Evolutionary conservation across 2,888 invertebrate species (phyloP).

Genomic region (Pseudococcus jackbeardsleyi): DNA sequence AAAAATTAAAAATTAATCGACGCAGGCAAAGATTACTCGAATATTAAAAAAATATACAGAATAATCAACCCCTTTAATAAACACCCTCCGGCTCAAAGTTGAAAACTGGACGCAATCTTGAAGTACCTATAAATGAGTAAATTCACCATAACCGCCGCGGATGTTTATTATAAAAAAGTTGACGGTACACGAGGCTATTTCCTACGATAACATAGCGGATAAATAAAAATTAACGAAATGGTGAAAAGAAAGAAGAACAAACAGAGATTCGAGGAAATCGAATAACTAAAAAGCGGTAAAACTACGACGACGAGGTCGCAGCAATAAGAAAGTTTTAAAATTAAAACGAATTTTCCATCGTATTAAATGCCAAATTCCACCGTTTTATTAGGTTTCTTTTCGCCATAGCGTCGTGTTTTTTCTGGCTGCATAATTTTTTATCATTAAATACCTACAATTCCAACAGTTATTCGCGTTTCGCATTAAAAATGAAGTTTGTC

Average conservation of each 20-base stretch:
- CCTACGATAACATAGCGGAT: slow-evolving; percentile 3
- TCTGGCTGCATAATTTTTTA: slow-evolving; percentile 19
- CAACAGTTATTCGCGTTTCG: neutral
- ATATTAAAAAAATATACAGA: neutral
- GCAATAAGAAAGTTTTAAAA: slow-evolving; percentile 36
- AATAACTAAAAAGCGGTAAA: slow-evolving; percentile 44
- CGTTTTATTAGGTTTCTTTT: slow-evolving; percentile 45
- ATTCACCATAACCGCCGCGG: neutral
- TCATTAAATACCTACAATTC: neutral
- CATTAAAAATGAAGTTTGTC: slow-evolving; percentile 18
- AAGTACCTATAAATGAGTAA: neutral
- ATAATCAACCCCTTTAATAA: neutral
- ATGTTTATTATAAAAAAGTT: neutral
- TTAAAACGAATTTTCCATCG: slow-evolving; percentile 44
- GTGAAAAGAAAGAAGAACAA: slow-evolving; percentile 45
- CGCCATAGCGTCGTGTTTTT: slow-evolving; percentile 11
- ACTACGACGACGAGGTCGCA: slow-evolving; percentile 5
- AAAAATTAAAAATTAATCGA: neutral
- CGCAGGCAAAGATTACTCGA: neutral
- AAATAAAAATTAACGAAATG: slow-evolving; percentile 51
- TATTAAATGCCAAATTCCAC: slow-evolving; percentile 39
- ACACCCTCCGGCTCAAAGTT: neutral
- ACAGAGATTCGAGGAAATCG: slow-evolving; percentile 24
- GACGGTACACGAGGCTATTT: slow-evolving; percentile 31
- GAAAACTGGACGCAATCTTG: neutral